Conservation (phyloP, 2,888 invertebrate genomes). For the Pediacus dermestoides region DNA sequence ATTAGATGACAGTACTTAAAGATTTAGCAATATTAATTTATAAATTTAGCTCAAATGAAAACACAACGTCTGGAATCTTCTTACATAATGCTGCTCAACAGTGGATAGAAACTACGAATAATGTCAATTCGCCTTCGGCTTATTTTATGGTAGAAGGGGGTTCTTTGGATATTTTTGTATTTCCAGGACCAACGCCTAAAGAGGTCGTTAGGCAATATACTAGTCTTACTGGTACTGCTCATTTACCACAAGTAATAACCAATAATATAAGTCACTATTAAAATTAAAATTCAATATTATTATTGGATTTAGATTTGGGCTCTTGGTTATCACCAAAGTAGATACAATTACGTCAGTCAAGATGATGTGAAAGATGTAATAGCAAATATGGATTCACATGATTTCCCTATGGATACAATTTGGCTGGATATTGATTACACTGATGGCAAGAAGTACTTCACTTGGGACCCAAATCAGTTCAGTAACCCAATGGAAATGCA, state of each 20-base stretch:
- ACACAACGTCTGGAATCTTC: conserved; percentile 26
- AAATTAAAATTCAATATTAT: neutral
- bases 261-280: neutral
- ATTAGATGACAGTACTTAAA: too few relatives aligned
- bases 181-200: conserved; percentile 79
- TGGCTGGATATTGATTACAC: conserved; percentile 99
- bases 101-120: conserved; percentile 79
- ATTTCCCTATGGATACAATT: conserved; percentile 90
- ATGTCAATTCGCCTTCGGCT: conserved; percentile 56
- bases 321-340: conserved; percentile 36
- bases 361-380: conserved; percentile 82
- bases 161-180: conserved; percentile 83
- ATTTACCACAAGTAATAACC: conserved; percentile 64
- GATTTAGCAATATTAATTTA: conserved; percentile 1
- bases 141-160: conserved; percentile 95
- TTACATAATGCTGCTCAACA: conserved; percentile 93
- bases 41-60: neutral
- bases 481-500: conserved; percentile 74
- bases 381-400: conserved; percentile 79
- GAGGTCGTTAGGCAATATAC: conserved; percentile 86
- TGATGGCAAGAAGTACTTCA: conserved; percentile 73
- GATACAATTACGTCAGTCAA: conserved; percentile 89
- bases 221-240: conserved; percentile 79
- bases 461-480: conserved; percentile 91
- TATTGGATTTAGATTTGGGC: conserved; percentile 28